A percentile compares a stretch with the other conserved stretches of the same genome.
phyloP scores from a whole-genome alignment of 2,113 vertebrate species.

The Barnardius zonarius region DNA sequence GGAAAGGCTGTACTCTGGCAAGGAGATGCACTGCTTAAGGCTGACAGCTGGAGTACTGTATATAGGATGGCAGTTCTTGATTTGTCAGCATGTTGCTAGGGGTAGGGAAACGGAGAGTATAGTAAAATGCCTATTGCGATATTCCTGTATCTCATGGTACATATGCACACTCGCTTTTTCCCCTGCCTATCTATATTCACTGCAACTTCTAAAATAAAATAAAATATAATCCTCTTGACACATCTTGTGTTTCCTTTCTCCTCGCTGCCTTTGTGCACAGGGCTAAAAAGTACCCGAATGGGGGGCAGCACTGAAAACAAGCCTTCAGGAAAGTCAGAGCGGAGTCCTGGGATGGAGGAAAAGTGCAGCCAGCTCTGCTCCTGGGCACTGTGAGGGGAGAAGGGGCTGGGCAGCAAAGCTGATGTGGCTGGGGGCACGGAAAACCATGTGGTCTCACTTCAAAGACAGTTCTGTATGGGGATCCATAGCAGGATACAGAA shows the following conservation, averaged over 20 bases:
- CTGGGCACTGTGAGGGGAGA: not conserved
- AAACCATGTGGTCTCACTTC: not conserved
- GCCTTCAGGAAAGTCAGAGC: not conserved
- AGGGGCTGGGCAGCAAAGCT: not conserved
- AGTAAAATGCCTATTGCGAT: not conserved
- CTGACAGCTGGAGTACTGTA: conserved; percentile 46
- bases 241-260: not conserved
- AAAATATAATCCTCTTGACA: not conserved
- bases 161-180: not conserved
- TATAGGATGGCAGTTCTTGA: conserved; percentile 31
- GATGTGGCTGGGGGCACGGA: not conserved
- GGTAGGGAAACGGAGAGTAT: not conserved
- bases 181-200: not conserved
- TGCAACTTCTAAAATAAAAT: not conserved
- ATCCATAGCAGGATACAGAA: not conserved
- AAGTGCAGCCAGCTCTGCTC: not conserved
- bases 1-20: not conserved
- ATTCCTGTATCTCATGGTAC: conserved; percentile 21
- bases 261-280: not conserved
- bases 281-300: not conserved
- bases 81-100: conserved; percentile 48
- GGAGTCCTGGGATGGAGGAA: not conserved
- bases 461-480: not conserved
- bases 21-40: not conserved
- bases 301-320: not conserved